phyloP scores from a whole-genome alignment of 2,888 invertebrate species.

The Spicauda simplicius region DNA sequence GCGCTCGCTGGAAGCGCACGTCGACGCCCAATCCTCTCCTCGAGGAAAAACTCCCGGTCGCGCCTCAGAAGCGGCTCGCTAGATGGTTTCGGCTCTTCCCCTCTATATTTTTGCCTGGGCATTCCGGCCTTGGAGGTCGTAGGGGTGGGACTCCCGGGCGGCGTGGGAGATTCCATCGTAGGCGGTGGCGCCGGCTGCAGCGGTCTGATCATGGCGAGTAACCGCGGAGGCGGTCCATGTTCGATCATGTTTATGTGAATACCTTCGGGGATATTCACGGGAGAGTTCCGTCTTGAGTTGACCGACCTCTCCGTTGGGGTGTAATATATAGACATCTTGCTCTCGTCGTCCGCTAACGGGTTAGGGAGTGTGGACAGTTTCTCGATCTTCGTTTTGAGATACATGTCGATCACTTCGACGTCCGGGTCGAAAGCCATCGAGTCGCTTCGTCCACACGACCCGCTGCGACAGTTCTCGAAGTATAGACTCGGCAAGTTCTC shows the following conservation, averaged over 20 bases:
- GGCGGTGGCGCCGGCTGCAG: slow-evolving; percentile 57
- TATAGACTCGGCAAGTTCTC: slow-evolving; percentile 96
- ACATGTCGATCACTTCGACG: slow-evolving; percentile 86
- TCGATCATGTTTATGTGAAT: slow-evolving; percentile 87
- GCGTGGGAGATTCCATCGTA: slow-evolving; percentile 46
- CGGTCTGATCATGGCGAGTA: slow-evolving; percentile 70
- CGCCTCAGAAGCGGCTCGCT: slow-evolving; percentile 77
- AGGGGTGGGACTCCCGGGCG: slow-evolving; percentile 52
- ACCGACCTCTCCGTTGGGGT: slow-evolving; percentile 91
- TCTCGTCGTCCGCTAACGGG: slow-evolving; percentile 85
- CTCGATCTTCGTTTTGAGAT: slow-evolving; percentile 88
- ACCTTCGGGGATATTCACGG: slow-evolving; percentile 69
- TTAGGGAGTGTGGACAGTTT: slow-evolving; percentile 83
- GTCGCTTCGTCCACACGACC: slow-evolving; percentile 91
- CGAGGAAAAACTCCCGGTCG: slow-evolving; percentile 43
- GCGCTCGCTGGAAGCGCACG: slow-evolving; percentile 63
- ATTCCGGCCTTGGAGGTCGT: slow-evolving; percentile 52
- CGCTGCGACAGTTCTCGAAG: slow-evolving; percentile 96
- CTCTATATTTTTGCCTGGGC: slow-evolving; percentile 46
- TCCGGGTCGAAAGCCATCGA: slow-evolving; percentile 89
- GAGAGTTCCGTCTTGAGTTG: slow-evolving; percentile 74
- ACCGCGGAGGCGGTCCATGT: slow-evolving; percentile 58
- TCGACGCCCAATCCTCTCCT: slow-evolving; percentile 46
- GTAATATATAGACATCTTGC: slow-evolving; percentile 91
- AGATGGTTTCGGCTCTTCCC: slow-evolving; percentile 61